Percentiles rank a stretch among this genome's conserved stretches.
Conservation (phyloP, 2,797 vertebrate genomes). For the Gymnopithys bicolor region DNA sequence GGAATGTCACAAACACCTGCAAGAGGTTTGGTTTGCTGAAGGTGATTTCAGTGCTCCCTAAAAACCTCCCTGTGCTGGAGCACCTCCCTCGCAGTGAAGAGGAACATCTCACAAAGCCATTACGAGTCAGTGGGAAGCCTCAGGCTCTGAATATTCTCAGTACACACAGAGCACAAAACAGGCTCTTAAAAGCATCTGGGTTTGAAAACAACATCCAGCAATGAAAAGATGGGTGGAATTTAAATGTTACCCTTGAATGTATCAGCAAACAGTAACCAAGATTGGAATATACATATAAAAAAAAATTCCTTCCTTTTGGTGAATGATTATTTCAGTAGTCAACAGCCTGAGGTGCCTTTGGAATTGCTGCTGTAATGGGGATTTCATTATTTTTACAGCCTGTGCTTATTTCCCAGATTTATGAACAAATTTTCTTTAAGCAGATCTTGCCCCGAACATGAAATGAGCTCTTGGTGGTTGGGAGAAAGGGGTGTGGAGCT, state of each 20-base stretch:
- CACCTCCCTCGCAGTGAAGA: not conserved
- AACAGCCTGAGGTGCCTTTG: slow-evolving; percentile 39
- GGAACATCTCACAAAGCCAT: slow-evolving; percentile 21
- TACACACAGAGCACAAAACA: not conserved
- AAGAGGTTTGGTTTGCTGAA: not conserved
- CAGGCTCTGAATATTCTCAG: not conserved
- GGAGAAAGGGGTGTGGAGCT: not conserved
- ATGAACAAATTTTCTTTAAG: slow-evolving; percentile 41
- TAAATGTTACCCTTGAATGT: slow-evolving; percentile 25
- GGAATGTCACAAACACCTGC: not conserved
- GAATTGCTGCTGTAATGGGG: slow-evolving; percentile 47
- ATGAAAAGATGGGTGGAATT: slow-evolving; percentile 25
- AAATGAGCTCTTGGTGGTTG: not conserved
- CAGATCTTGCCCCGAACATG: not conserved
- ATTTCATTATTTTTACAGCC: slow-evolving; percentile 59
- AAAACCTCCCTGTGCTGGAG: not conserved
- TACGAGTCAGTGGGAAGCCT: not conserved
- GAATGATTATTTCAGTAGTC: slow-evolving; percentile 41
- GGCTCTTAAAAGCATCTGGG: slow-evolving; percentile 26
- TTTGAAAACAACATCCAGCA: slow-evolving; percentile 15
- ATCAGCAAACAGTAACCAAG: slow-evolving; percentile 8
- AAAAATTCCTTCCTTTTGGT: slow-evolving; percentile 34
- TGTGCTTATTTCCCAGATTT: slow-evolving; percentile 57
- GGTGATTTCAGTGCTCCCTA: not conserved
- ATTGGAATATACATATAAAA: not conserved